Conservation (phyloP, 2,888 invertebrate species). For the Luperina nickerlii region DNA sequence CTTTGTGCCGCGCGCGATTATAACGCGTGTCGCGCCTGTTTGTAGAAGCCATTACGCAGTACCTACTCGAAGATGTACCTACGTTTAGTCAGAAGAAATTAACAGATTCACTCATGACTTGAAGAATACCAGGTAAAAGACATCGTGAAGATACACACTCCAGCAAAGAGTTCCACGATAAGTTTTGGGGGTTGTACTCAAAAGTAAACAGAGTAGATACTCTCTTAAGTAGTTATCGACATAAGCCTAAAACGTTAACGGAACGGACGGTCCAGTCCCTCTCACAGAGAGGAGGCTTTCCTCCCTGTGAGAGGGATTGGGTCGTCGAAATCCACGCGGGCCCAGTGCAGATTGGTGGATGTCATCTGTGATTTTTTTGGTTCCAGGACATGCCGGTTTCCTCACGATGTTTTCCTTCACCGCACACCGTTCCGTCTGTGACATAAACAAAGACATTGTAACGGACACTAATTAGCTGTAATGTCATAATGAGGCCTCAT, state of each 20-base stretch:
- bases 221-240: too few species aligned
- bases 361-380: not conserved
- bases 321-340: not conserved
- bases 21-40: too few species aligned
- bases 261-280: too few species aligned
- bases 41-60: too few species aligned
- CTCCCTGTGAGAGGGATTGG: not conserved
- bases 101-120: not conserved
- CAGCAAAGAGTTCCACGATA: not conserved
- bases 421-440: too few species aligned
- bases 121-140: not conserved
- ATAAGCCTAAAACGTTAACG: too few species aligned
- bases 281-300: too few species aligned
- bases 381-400: not conserved
- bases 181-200: not conserved
- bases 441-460: constrained; percentile 30
- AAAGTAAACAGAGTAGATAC: not conserved
- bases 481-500: constrained; percentile 22
- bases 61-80: not conserved
- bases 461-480: constrained; percentile 43
- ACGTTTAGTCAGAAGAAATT: not conserved
- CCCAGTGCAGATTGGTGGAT: not conserved
- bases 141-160: not conserved
- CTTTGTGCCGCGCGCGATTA: too few species aligned
- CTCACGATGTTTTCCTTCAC: not conserved